Percentiles rank a stretch among this genome's conserved stretches.
These are phyloP conservation scores for Glareola pratincola DNA, from an alignment of 2,113 vertebrate species.

Conservation along the genomic window DNA sequence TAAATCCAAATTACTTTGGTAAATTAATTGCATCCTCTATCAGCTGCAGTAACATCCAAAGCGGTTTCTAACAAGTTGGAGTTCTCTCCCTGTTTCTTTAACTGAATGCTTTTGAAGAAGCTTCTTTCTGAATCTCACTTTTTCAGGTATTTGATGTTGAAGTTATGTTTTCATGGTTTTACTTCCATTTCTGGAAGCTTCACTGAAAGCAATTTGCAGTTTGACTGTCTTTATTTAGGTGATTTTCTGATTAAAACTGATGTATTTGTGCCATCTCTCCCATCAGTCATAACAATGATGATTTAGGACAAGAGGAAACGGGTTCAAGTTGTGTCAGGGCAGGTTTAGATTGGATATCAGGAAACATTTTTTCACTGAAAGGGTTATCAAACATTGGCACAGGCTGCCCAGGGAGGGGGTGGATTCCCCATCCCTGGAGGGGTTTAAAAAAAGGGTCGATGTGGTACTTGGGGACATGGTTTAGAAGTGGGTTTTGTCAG, in stretches of 20 bases:
- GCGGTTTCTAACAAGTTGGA: not conserved
- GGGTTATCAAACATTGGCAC: too few species aligned
- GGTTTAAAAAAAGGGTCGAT: too few species aligned
- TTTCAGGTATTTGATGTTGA: not conserved
- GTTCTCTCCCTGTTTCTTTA: not conserved
- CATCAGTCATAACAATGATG: not conserved
- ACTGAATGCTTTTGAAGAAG: not conserved
- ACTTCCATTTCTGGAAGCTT: not conserved
- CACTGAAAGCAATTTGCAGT: not conserved
- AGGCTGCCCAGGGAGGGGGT: too few species aligned
- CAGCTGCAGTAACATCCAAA: not conserved
- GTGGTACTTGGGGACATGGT: too few species aligned
- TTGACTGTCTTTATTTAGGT: not conserved
- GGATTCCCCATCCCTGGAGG: too few species aligned
- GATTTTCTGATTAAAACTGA: not conserved
- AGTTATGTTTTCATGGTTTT: not conserved
- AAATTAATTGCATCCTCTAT: not conserved
- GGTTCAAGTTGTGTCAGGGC: too few species aligned
- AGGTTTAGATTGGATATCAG: too few species aligned
- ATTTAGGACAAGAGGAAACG: too few species aligned
- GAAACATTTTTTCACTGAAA: too few species aligned
- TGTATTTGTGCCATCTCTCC: not conserved
- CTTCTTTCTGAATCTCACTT: not conserved
- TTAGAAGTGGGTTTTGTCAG: too few species aligned
- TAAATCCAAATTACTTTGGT: not conserved